phyloP scores from a whole-genome alignment of 2,888 invertebrate species.

The Diachrysia chrysitis region DNA sequence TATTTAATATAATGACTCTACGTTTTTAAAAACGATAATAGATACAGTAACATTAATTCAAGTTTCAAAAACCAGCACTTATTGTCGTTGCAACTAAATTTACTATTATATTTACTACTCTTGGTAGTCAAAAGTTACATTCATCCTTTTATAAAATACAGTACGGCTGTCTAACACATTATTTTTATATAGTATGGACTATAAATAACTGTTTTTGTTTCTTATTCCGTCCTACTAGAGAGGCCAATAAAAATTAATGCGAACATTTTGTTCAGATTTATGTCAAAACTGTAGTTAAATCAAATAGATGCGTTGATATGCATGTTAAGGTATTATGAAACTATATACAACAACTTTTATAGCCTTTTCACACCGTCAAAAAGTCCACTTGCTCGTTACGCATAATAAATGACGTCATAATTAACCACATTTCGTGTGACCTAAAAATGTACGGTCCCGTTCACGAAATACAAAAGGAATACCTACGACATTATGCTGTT shows the following conservation, averaged over 20 bases:
- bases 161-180: conserved; percentile 44
- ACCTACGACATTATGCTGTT: conserved; percentile 9
- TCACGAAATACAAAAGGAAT: conserved; percentile 49
- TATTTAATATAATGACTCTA: not conserved
- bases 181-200: conserved; percentile 46
- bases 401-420: conserved; percentile 64
- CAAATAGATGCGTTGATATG: conserved; percentile 51
- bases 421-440: conserved; percentile 65
- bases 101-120: conserved; percentile 32
- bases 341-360: conserved; percentile 42
- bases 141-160: conserved; percentile 47
- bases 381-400: conserved; percentile 63
- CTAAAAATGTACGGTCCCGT: conserved; percentile 60
- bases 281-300: conserved; percentile 50
- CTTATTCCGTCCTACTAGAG: conserved; percentile 42
- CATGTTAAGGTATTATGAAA: conserved; percentile 47
- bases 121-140: conserved; percentile 40
- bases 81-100: conserved; percentile 24
- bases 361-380: conserved; percentile 65
- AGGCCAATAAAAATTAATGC: conserved; percentile 59
- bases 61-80: conserved; percentile 15
- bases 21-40: not conserved
- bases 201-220: conserved; percentile 55
- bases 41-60: not conserved
- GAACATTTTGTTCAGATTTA: conserved; percentile 54